Percentiles rank a stretch among this genome's conserved stretches.
Conservation (phyloP, 2,113 vertebrate species). For the Fregata magnificens region DNA sequence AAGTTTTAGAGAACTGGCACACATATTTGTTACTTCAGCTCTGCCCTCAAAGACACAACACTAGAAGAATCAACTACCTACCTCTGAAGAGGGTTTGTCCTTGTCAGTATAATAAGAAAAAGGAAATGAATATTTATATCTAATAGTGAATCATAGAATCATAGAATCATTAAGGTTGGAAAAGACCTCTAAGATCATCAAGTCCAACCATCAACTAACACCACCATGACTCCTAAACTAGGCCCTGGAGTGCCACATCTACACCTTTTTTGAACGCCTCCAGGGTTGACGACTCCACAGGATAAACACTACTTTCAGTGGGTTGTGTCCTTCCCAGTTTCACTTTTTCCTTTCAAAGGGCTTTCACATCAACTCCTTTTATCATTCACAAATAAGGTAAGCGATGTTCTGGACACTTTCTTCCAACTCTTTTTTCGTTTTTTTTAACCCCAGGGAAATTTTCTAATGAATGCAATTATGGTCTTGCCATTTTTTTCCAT, state of each 20-base stretch:
- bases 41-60: not conserved
- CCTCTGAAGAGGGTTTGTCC: not conserved
- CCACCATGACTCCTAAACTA: too few species aligned
- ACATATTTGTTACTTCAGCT: not conserved
- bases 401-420: not conserved
- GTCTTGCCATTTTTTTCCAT: not conserved
- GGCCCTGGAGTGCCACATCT: too few species aligned
- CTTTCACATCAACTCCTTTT: not conserved
- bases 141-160: not conserved
- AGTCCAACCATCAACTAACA: too few species aligned
- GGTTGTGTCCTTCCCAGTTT: not conserved
- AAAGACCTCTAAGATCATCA: too few species aligned
- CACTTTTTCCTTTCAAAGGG: not conserved
- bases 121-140: not conserved
- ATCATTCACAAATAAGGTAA: not conserved
- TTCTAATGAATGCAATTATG: not conserved
- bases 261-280: too few species aligned
- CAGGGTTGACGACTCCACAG: too few species aligned
- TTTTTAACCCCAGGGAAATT: not conserved
- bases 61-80: not conserved
- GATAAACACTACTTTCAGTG: not conserved
- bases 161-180: too few species aligned
- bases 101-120: not conserved
- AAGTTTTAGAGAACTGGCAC: not conserved
- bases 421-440: not conserved